A percentile compares a stretch with the other conserved stretches of the same genome.
These are phyloP conservation scores for Labroides dimidiatus DNA, from an alignment of 2,797 vertebrate species.

Conservation along the genomic window DNA sequence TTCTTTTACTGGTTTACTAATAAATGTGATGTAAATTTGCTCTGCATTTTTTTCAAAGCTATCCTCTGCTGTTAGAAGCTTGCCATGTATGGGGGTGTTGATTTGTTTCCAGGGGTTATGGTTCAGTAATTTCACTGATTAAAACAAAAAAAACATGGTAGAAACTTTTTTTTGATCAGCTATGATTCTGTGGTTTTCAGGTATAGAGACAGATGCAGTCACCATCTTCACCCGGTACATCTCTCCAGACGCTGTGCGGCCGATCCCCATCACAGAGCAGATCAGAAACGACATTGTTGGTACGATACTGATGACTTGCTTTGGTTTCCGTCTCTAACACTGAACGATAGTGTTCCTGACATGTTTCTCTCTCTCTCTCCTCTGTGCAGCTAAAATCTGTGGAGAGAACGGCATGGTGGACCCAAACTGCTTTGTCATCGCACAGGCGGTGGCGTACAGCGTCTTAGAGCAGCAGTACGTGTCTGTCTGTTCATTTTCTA, in stretches of 20 bases:
- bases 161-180: too few species aligned
- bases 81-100: too few species aligned
- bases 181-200: conserved; percentile 72
- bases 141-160: too few species aligned
- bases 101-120: too few species aligned
- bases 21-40: neutral
- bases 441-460: conserved; percentile 90
- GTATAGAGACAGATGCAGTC: conserved; percentile 98
- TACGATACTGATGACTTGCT: conserved; percentile 73
- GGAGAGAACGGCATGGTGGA: conserved; percentile 98
- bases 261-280: conserved; percentile 96
- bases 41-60: neutral
- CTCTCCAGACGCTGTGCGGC: conserved; percentile 96
- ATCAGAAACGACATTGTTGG: conserved; percentile 98
- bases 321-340: neutral
- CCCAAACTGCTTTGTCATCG: conserved; percentile 96
- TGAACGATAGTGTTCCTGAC: neutral
- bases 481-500: conserved; percentile 15
- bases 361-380: conserved; percentile 2
- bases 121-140: too few species aligned
- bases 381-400: conserved; percentile 94
- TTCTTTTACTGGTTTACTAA: too few species aligned
- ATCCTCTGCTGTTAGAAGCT: neutral
- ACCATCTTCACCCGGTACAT: conserved; percentile 98
- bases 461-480: conserved; percentile 98